A percentile compares a stretch with the other conserved stretches of the same genome.
Evolutionary conservation across 2,113 vertebrate species (phyloP).

Genomic region (Puntigrus tetrazona): DNA sequence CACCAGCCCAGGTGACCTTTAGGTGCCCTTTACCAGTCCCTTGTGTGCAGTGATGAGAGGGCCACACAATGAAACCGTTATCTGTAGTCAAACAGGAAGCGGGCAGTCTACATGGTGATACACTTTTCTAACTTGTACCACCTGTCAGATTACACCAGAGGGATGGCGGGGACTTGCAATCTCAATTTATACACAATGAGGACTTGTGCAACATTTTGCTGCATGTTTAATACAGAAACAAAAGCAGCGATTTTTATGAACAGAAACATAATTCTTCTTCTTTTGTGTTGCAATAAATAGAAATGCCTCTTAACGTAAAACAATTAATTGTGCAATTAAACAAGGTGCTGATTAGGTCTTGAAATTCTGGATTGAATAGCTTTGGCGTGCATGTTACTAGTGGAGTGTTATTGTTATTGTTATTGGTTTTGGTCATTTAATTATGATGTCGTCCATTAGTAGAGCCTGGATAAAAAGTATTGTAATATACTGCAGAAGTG

Average conservation of each 20-base stretch:
- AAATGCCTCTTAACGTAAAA: background rate
- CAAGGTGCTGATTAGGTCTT: background rate
- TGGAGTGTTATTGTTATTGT: background rate
- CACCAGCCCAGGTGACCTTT: conserved; percentile 70
- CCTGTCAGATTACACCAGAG: conserved; percentile 16
- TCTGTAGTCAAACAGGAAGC: conserved; percentile 39
- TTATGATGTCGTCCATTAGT: background rate
- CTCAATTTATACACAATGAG: conserved; percentile 14
- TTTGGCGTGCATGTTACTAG: background rate
- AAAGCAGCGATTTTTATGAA: conserved; percentile 32
- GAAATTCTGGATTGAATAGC: background rate
- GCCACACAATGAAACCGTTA: conserved; percentile 53
- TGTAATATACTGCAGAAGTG: background rate
- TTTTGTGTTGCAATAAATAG: conserved; percentile 24
- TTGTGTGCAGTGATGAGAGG: conserved; percentile 60
- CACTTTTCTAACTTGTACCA: background rate
- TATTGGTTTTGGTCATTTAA: background rate
- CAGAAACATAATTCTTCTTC: background rate
- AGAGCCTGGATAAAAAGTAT: background rate
- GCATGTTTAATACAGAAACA: conserved; percentile 1
- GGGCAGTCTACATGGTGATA: background rate
- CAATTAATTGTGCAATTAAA: conserved; percentile 20
- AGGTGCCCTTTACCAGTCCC: conserved; percentile 69
- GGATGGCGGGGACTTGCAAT: background rate
- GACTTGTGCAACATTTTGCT: conserved; percentile 17